These are phyloP conservation scores for Ashinkailepas kermadecensis DNA, from an alignment of 2,888 invertebrate genomes.

Conservation along the genomic window DNA sequence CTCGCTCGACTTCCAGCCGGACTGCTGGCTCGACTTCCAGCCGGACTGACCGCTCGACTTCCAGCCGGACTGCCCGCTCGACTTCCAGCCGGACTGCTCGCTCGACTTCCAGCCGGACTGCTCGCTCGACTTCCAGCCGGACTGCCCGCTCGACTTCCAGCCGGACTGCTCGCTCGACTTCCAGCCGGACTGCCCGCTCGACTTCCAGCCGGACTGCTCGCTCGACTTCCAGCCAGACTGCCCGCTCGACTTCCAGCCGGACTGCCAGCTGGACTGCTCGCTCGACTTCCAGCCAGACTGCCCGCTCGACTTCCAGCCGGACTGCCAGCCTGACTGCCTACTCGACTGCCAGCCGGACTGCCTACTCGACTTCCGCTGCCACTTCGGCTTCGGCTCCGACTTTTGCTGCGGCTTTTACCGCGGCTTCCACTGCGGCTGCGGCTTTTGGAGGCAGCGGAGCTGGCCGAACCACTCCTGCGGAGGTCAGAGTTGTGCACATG, in stretches of 20 bases:
- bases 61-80: conserved; percentile 15
- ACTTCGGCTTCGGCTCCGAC: neutral
- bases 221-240: neutral
- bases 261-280: neutral
- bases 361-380: neutral
- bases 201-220: neutral
- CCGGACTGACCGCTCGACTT: conserved; percentile 16
- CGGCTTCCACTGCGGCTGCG: neutral
- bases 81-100: neutral
- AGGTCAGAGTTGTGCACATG: too few species aligned
- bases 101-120: neutral
- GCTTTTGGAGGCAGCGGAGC: neutral
- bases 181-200: conserved; percentile 27
- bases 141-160: conserved; percentile 23
- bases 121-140: conserved; percentile 24
- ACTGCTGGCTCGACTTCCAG: conserved; percentile 7
- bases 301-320: neutral
- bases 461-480: neutral
- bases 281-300: neutral
- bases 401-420: neutral
- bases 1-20: conserved; percentile 24
- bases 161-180: conserved; percentile 27
- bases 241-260: neutral
- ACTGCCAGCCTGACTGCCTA: neutral
- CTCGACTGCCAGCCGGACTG: neutral